Evolutionary conservation across 2,113 vertebrate species (phyloP), one percentile per base, ranked within the genome.

Genomic region (Scomber scombrus): DNA sequence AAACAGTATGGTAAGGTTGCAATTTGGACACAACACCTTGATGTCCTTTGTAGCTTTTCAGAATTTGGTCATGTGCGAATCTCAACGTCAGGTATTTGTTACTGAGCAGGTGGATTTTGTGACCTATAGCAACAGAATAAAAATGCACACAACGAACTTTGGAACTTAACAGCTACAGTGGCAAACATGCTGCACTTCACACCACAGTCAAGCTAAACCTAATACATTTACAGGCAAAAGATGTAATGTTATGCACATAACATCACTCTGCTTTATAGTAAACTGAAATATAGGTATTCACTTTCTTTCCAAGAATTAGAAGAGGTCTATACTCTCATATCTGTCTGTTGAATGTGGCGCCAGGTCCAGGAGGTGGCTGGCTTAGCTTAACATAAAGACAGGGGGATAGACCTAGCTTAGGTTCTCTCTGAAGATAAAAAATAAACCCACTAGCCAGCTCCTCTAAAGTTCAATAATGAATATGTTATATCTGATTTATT

Each of bases 11-110:
- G 23, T 26, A 26, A 26, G 23, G 23, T 26, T 26, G 76, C 71
- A 61, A 84, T 90, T 74, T 81, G 50, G 0, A 40, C 31, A 19
- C 80, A 77, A 86, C 84, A 86, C 85, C 79, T 89, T 85, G 7
- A 60, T 52, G 43, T 70, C 60, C 68, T 85, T 77, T 81, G 73
- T 76, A 79, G 78, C 60, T 77, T 67, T 62, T 52, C 23, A 54
- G 47, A 21, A 19, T 61, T 29, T 75, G 31, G 73, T 66, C 67
- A 55, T 34, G 5, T 19, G 26, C 26, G 31, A 74, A 15, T 68
- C 19, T 82, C 54, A 73, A 26, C 40, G 34, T 72, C 51, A 43
- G 10, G 14, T 61, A 81, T 85, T 26, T 67, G 46, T 65, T 61
- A 19, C 50, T 71, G 31, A 68, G 60, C 75, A 90, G 78, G 75